Percentiles rank a stretch among this genome's conserved stretches.
These are phyloP conservation scores for Liodrosophila aerea DNA, from an alignment of 2,888 invertebrate species.

Conservation along the genomic window DNA sequence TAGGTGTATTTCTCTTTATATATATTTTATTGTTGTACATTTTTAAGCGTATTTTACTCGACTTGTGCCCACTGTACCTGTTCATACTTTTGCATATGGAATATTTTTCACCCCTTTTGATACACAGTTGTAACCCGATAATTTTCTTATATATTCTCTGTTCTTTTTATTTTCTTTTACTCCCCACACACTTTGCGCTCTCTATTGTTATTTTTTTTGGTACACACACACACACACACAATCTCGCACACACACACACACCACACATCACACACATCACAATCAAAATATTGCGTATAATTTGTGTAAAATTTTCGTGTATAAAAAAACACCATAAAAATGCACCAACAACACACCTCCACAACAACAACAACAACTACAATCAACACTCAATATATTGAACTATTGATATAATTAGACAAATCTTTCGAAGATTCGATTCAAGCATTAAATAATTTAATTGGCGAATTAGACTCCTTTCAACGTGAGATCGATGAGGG, in stretches of 20 bases:
- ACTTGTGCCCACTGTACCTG: neutral
- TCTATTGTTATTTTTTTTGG: conserved; percentile 54
- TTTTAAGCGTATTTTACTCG: too few species aligned
- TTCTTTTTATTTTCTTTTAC: conserved; percentile 29
- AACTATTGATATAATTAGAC: conserved; percentile 72
- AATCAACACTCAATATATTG: conserved; percentile 40
- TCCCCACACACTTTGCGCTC: too few species aligned
- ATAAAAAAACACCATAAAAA: conserved; percentile 52
- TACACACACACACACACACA: too few species aligned
- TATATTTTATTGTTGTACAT: too few species aligned
- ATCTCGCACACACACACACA: conserved; percentile 8
- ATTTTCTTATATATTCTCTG: conserved; percentile 29
- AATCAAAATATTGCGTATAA: conserved; percentile 21
- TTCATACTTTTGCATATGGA: too few species aligned
- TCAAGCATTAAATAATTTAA: conserved; percentile 83
- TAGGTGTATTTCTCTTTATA: too few species aligned
- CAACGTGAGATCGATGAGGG: conserved; percentile 83
- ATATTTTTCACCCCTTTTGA: conserved; percentile 4
- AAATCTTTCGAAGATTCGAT: conserved; percentile 83
- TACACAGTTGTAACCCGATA: conserved; percentile 19
- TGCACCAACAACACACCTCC: conserved; percentile 47
- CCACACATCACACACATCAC: conserved; percentile 33
- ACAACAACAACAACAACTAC: conserved; percentile 41
- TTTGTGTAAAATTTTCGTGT: conserved; percentile 28
- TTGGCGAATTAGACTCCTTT: conserved; percentile 83